phyloP scores from a whole-genome alignment of 2,113 vertebrate genomes.

The Dryoscopus gambensis region DNA sequence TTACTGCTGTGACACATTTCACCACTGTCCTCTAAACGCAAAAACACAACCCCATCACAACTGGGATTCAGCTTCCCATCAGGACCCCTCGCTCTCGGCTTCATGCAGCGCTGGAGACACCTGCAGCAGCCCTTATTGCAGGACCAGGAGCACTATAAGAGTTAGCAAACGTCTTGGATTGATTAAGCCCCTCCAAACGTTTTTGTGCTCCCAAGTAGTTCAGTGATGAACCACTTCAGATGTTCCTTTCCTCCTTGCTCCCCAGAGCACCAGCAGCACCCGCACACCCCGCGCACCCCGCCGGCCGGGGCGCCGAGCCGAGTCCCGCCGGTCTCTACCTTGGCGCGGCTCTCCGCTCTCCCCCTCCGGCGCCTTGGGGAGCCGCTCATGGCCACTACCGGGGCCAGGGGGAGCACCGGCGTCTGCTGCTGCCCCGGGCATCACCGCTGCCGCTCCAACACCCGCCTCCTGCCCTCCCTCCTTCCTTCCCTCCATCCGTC shows the following conservation, averaged over 20 bases:
- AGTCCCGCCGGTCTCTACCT: not conserved
- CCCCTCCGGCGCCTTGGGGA: not conserved
- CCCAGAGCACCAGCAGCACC: too few relatives aligned
- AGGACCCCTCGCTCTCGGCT: not conserved
- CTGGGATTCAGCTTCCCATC: not conserved
- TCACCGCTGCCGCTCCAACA: not conserved
- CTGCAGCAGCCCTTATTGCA: not conserved
- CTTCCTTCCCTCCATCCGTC: not conserved
- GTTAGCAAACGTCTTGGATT: not conserved
- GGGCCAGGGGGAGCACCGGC: not conserved
- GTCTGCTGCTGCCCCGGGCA: not conserved
- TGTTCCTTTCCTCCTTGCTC: not conserved
- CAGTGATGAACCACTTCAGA: not conserved
- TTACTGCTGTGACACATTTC: not conserved
- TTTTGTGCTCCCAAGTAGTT: not conserved
- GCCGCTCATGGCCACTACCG: too few relatives aligned
- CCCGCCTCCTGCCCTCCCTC: not conserved
- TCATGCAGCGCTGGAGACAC: not conserved
- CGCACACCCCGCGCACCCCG: too few relatives aligned
- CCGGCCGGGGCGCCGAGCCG: too few relatives aligned
- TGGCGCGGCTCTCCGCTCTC: not conserved
- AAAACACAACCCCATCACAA: accelerated
- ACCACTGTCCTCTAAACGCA: not conserved
- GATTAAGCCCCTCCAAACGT: not conserved
- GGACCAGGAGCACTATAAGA: too few relatives aligned